Base-by-base conservation (phyloP, 1,140 invertebrate species). In the Pygmarrhopalites habei region DNA sequence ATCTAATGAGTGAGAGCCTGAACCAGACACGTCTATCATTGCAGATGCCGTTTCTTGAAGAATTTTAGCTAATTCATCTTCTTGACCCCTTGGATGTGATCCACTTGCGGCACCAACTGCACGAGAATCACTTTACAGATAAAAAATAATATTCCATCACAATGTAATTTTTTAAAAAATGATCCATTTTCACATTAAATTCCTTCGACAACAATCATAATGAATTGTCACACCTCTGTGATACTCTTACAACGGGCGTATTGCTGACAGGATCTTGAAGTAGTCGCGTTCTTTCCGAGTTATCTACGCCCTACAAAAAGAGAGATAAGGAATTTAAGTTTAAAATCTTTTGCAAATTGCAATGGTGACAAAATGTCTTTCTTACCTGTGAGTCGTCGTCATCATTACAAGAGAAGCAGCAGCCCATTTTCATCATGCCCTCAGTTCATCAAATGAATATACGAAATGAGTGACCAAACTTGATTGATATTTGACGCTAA, bases 361-460 rank as follows among this genome's bases (percentile, higher is more conserved):
- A 55, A 7, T 28, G 12, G 4, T 15, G 14, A n/a, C 28, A 55
- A 39, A 58, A 17, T 26, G 19, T 44, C 17, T 32, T 41, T 41
- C 35, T 53, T 49, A 68, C 69, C 64, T 71, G 69, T 15, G 41
- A 29, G 15, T 68, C 66, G 30, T 71, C 69, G 51, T 71, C 69
- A 63, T 71, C 69, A 49, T 67, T 67, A 46, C 69, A 71, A 43
- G 65, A 68, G 56, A 71, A 71, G 29, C 69, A 71, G 52, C 65
- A 71, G 41, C 69, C 69, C 69, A 71, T 71, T 71, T 68, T 71
- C 69, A 71, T 71, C 25, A 15, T 52, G 28, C 39, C 30, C 21
- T 53, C 28, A 25, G 21, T 53, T 53, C 51, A 53, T 15, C 21
- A 28, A 12, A 53, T 53, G 23, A 53, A 23, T n/a, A n/a, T n/a